Conservation (phyloP, 2,797 vertebrate species). For the Chaenodraco wilsoni region DNA sequence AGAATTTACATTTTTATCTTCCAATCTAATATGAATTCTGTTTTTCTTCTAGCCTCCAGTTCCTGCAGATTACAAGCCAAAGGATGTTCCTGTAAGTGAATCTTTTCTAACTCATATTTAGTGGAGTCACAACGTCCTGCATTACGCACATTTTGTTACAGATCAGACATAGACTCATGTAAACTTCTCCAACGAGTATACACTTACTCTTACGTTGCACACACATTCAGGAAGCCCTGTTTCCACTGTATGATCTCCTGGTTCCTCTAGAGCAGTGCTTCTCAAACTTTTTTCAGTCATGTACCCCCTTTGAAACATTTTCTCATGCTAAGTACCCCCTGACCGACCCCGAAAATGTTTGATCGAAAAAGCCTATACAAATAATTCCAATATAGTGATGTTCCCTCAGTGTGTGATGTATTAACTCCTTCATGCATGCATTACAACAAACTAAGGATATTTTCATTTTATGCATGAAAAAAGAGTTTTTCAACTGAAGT, state of each 20-base stretch:
- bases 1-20: neutral
- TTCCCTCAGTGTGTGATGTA: no score
- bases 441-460: no score
- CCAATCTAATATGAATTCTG: neutral
- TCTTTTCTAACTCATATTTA: neutral
- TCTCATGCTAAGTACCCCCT: no score
- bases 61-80: conserved; percentile 68
- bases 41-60: conserved; percentile 55
- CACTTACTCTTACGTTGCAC: neutral
- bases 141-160: neutral
- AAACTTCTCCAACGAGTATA: neutral
- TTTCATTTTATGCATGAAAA: no score
- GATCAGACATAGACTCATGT: neutral
- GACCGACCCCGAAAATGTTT: no score
- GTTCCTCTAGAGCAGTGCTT: conserved; percentile 32
- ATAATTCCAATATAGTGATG: no score
- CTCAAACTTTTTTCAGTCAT: no score
- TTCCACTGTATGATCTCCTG: conserved; percentile 30
- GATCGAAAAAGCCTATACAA: no score
- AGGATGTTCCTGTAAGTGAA: conserved; percentile 73
- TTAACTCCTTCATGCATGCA: no score
- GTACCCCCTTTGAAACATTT: no score
- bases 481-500: no score
- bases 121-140: neutral
- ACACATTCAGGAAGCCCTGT: conserved; percentile 23